phyloP scores from a whole-genome alignment of 2,888 invertebrate species.

The Halictus quadricinctus region DNA sequence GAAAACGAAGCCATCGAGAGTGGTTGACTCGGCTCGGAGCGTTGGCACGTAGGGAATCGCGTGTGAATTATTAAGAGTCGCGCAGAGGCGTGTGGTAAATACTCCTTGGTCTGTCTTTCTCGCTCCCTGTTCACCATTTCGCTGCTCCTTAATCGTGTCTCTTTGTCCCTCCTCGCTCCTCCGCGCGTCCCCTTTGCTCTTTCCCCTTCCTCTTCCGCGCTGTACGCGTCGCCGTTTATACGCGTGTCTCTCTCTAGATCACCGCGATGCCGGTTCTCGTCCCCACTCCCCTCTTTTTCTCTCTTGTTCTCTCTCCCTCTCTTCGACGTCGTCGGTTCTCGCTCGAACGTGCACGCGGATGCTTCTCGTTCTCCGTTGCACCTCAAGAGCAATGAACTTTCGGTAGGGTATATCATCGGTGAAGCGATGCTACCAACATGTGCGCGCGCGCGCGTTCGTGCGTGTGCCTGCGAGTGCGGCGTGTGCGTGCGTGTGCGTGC shows the following conservation, averaged over 20 bases:
- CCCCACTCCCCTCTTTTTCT: constrained; percentile 27
- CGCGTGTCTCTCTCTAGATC: constrained; percentile 12
- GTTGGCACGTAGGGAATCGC: constrained; percentile 64
- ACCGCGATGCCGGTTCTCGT: constrained; percentile 25
- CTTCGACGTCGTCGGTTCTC: constrained; percentile 26
- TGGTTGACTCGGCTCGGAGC: constrained; percentile 44
- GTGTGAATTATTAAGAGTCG: constrained; percentile 77
- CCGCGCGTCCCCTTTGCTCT: constrained; percentile 45
- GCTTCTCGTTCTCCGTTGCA: constrained; percentile 69
- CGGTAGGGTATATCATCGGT: constrained; percentile 79
- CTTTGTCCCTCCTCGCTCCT: constrained; percentile 39
- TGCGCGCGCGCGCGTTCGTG: constrained; percentile 51
- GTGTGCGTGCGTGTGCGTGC: constrained; percentile 47
- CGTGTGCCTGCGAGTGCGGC: constrained; percentile 49
- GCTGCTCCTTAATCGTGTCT: constrained; percentile 41
- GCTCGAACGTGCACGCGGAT: constrained; percentile 47
- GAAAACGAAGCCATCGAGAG: constrained; percentile 54
- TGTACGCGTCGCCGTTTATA: constrained; percentile 2
- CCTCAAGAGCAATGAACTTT: constrained; percentile 81
- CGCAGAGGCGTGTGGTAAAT: constrained; percentile 71
- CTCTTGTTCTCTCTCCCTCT: constrained; percentile 18
- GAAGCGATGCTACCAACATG: constrained; percentile 78
- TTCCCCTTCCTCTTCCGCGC: constrained; percentile 39
- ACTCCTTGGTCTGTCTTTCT: constrained; percentile 62
- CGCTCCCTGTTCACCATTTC: constrained; percentile 47